Conservation (phyloP, 2,888 invertebrate genomes). For the Campaea margaritaria region DNA sequence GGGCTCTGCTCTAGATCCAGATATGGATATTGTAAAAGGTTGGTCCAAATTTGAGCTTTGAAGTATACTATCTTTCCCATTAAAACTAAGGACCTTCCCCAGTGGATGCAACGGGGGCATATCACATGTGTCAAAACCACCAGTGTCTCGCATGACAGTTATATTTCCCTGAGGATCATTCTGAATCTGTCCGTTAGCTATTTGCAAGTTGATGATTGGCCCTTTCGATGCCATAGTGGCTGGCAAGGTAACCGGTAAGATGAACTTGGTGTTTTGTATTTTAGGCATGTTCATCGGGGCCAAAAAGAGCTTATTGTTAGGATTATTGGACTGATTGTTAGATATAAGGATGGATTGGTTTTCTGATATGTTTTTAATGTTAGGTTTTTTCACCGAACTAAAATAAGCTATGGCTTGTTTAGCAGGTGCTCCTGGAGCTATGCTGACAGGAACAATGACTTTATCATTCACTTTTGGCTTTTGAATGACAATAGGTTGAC, state of each 20-base stretch:
- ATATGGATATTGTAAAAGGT: conserved; percentile 73
- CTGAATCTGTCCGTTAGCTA: conserved; percentile 87
- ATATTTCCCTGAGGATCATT: conserved; percentile 86
- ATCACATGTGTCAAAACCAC: conserved; percentile 63
- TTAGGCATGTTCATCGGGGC: conserved; percentile 86
- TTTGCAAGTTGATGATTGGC: conserved; percentile 88
- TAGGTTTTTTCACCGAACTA: conserved; percentile 83
- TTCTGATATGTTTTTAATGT: conserved; percentile 67
- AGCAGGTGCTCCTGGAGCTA: conserved; percentile 66
- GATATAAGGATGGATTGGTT: conserved; percentile 79
- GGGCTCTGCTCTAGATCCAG: conserved; percentile 79
- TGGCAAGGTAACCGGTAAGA: conserved; percentile 79
- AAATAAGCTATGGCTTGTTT: conserved; percentile 84
- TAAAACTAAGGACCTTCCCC: conserved; percentile 62
- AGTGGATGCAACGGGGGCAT: conserved; percentile 78
- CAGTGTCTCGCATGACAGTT: conserved; percentile 84
- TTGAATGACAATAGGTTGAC: conserved; percentile 85
- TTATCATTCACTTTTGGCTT: conserved; percentile 81
- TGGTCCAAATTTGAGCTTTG: conserved; percentile 69
- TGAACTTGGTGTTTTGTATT: conserved; percentile 83
- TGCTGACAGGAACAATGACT: conserved; percentile 80
- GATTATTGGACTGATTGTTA: conserved; percentile 72
- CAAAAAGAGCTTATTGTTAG: conserved; percentile 83
- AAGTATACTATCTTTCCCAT: conserved; percentile 68
- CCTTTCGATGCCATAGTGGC: conserved; percentile 85